Evolutionary conservation across 2,888 invertebrate genomes (phyloP).

Genomic region (Chloroclystis v-ata): DNA sequence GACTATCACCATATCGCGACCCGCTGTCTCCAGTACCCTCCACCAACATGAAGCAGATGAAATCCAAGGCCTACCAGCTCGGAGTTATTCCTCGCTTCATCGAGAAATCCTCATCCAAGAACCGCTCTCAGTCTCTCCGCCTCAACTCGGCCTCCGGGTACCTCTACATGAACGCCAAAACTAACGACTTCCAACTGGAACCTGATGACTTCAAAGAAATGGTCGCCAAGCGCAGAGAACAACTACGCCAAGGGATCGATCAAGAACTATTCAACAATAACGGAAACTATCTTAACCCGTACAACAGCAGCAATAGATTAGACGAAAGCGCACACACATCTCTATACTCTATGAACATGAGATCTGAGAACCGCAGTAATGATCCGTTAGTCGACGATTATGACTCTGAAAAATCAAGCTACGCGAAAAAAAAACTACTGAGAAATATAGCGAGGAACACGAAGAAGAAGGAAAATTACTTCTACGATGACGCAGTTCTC

Average conservation of each 20-base stretch:
- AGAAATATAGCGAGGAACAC: conserved; percentile 71
- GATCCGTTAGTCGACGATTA: conserved; percentile 71
- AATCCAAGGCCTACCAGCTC: conserved; percentile 53
- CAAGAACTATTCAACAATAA: conserved; percentile 60
- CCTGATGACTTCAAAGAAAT: conserved; percentile 70
- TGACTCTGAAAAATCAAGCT: conserved; percentile 69
- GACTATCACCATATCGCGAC: conserved; percentile 62
- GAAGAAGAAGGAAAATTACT: conserved; percentile 60
- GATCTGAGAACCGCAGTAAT: conserved; percentile 62
- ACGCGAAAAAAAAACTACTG: conserved; percentile 67
- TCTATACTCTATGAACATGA: conserved; percentile 60
- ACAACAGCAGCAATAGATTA: conserved; percentile 47
- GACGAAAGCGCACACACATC: conserved; percentile 59
- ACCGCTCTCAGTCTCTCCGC: conserved; percentile 61
- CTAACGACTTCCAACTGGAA: conserved; percentile 70
- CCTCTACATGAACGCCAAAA: conserved; percentile 71
- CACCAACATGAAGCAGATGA: conserved; percentile 61
- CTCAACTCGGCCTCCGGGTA: conserved; percentile 73
- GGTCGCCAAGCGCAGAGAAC: conserved; percentile 65
- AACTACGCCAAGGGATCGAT: conserved; percentile 60
- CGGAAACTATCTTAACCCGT: conserved; percentile 52
- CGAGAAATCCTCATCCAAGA: conserved; percentile 60
- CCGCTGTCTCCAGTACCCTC: conserved; percentile 67
- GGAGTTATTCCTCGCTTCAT: conserved; percentile 64
- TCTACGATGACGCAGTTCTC: conserved; percentile 70